Evolutionary conservation across 2,888 invertebrate genomes (phyloP), one percentile per base, ranked within the genome.

Genomic region (Campopleginae sp.): DNA sequence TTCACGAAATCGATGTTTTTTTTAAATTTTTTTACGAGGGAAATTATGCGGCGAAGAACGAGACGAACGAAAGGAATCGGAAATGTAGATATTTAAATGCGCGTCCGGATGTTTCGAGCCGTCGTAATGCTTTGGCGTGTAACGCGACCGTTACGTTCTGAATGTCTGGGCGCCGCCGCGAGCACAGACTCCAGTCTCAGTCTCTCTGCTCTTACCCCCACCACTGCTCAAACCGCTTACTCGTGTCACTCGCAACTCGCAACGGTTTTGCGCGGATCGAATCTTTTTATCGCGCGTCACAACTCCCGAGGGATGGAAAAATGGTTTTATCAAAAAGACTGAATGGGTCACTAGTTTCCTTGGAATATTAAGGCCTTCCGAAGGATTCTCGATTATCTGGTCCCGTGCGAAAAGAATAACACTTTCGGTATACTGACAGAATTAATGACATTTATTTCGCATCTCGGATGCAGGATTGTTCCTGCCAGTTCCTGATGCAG

Each of bases 111-210:
- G 63, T 46, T 31, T 46, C 68, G 27, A 27, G 6, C 27, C 19
- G 27, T 38, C 58, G 63, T 75, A 19, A 63, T 7, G 61, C 75
- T 61, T 46, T 46, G n/a, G 46, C 46, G 63, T 44, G 46, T 61
- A 72, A 58, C 38, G 54, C 46, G 75, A 46, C 75, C 75, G 75
- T 75, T 75, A 75, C n/a, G 44, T 61, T 75, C 42, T 33, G 51
- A 44, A 31, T 74, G 31, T 75, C 31, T 75, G 46, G 63, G 31
- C 31, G 27, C 23, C 46, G n/a, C n/a, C n/a, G n/a, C n/a, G 46
- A 46, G 46, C 46, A 19, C 19, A 33, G 19, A 48, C 46, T 48
- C 74, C 44, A 17, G 14, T 66, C 44, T 48, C 70, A 31, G 17
- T 23, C 44, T 17, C 68, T 68, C 46, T 68, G 14, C 27, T 23